A percentile compares a stretch with the other conserved stretches of the same genome.
phyloP scores from a whole-genome alignment of 2,888 invertebrate species.

The Tyria jacobaeae region DNA sequence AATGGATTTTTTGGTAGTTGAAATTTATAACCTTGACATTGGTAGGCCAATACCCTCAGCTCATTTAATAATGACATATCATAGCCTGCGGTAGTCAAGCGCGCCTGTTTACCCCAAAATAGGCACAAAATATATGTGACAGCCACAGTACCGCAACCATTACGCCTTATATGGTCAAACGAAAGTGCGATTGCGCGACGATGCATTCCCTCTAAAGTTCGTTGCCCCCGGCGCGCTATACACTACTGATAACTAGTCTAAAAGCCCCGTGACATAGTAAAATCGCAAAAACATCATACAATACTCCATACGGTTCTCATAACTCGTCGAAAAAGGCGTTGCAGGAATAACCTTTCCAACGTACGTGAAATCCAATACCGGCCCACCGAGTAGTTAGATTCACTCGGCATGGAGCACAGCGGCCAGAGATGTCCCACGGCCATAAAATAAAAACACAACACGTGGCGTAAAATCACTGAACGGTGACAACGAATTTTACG shows the following conservation, averaged over 20 bases:
- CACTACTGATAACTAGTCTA: constrained; percentile 62
- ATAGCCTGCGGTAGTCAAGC: constrained; percentile 50
- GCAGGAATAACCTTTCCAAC: constrained; percentile 77
- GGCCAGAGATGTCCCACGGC: constrained; percentile 40
- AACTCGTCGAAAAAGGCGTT: constrained; percentile 82
- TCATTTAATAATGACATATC: constrained; percentile 45
- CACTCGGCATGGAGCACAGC: constrained; percentile 48
- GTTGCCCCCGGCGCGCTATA: constrained; percentile 72
- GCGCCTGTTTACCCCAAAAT: constrained; percentile 66
- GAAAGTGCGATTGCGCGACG: constrained; percentile 81
- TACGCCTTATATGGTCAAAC: constrained; percentile 84
- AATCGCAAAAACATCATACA: constrained; percentile 43
- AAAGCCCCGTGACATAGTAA: constrained; percentile 38
- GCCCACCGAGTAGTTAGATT: constrained; percentile 49
- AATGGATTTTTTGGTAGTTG: constrained; percentile 50
- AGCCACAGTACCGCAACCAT: constrained; percentile 62
- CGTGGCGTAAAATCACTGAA: constrained; percentile 85
- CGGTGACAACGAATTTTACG: constrained; percentile 79
- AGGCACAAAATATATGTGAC: constrained; percentile 71
- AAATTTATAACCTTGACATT: constrained; percentile 69
- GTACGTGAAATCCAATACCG: constrained; percentile 85
- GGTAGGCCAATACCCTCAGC: constrained; percentile 67
- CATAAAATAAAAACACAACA: constrained; percentile 71
- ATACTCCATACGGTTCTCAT: constrained; percentile 43
- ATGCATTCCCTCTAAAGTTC: constrained; percentile 77